These are phyloP conservation scores for Chaetura pelagica DNA, from an alignment of 2,113 vertebrate species.

Conservation along the genomic window DNA sequence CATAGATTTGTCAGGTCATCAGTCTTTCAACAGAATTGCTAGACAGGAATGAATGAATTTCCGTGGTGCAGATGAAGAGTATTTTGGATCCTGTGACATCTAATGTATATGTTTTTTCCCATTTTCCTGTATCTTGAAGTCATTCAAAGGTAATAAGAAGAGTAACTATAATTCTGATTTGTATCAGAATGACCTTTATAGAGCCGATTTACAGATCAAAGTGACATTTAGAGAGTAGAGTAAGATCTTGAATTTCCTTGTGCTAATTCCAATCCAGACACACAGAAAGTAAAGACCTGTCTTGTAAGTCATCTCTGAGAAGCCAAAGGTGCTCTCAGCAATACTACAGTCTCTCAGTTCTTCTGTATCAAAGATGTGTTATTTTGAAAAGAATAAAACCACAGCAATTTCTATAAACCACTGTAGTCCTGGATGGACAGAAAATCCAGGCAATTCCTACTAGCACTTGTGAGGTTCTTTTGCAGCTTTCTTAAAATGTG, in stretches of 20 bases:
- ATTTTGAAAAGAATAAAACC: background rate
- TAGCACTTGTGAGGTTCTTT: background rate
- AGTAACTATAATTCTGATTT: constrained; percentile 69
- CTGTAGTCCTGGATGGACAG: background rate
- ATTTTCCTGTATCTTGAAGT: constrained; percentile 47
- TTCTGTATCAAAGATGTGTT: background rate
- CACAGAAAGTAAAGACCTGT: constrained; percentile 62
- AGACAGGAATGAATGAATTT: background rate
- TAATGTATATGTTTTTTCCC: constrained; percentile 43
- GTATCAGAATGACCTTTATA: constrained; percentile 70
- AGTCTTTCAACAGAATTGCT: background rate
- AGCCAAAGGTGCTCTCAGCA: constrained; percentile 48
- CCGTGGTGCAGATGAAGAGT: background rate
- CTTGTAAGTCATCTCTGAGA: constrained; percentile 64
- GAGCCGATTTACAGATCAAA: constrained; percentile 65
- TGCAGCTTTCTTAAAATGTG: background rate
- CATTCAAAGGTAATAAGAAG: constrained; percentile 55
- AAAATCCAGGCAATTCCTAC: background rate
- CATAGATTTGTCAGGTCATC: background rate
- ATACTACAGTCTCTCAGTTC: background rate
- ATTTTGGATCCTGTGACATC: constrained; percentile 35
- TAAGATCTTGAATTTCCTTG: constrained; percentile 69
- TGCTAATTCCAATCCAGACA: constrained; percentile 69
- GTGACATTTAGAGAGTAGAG: constrained; percentile 68
- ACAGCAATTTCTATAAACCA: background rate